A percentile compares a stretch with the other conserved stretches of the same genome.
phyloP scores from a whole-genome alignment of 2,888 invertebrate genomes.

The Sturmia bella region DNA sequence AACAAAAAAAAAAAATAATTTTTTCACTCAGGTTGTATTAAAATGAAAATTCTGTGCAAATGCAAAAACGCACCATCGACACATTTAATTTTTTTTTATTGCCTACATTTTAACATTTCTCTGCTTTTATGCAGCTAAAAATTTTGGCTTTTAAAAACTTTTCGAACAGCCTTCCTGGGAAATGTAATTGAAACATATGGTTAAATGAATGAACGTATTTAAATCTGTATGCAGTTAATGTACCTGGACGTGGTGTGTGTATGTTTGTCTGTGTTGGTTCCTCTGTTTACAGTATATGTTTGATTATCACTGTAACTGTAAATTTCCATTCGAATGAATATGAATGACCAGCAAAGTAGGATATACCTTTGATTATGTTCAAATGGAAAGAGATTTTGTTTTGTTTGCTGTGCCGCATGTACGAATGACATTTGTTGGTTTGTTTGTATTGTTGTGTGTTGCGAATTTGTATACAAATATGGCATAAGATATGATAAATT shows the following conservation, averaged over 20 bases:
- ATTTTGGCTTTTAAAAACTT: background rate
- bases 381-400: constrained; percentile 54
- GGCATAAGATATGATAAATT: constrained; percentile 60
- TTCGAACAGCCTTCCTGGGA: background rate
- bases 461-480: constrained; percentile 58
- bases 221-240: background rate
- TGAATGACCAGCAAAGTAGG: constrained; percentile 67
- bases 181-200: constrained; percentile 58
- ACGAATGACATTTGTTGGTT: constrained; percentile 19
- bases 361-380: constrained; percentile 65
- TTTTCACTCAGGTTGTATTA: too few relatives aligned
- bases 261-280: background rate
- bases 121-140: background rate
- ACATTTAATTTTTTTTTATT: too few relatives aligned
- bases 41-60: too few relatives aligned
- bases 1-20: too few relatives aligned
- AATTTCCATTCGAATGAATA: constrained; percentile 69
- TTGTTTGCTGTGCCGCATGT: constrained; percentile 1
- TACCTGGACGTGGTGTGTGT: background rate
- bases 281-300: constrained; percentile 30
- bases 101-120: too few relatives aligned
- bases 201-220: constrained; percentile 51
- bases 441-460: constrained; percentile 23
- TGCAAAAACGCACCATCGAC: too few relatives aligned
- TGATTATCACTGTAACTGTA: constrained; percentile 69